Percentiles rank a stretch among this genome's conserved stretches.
Conservation (phyloP, 2,797 vertebrate species). For the Chelon labrosus region DNA sequence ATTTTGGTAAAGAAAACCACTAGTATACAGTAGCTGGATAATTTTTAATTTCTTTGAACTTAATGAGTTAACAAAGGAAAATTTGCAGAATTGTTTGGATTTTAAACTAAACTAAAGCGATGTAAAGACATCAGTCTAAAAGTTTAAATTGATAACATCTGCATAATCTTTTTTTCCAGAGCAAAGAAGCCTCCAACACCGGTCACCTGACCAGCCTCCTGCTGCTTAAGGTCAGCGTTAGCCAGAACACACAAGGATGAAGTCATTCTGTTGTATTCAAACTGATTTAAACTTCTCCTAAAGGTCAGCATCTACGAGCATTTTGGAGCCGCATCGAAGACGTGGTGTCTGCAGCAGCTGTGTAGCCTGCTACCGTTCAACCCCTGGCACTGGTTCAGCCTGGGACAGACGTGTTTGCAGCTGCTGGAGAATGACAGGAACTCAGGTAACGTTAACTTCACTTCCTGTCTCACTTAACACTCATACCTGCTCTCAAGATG, state of each 20-base stretch:
- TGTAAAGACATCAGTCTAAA: background rate
- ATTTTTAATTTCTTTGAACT: no score
- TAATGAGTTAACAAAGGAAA: background rate
- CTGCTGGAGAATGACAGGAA: no score
- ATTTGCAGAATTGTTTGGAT: background rate
- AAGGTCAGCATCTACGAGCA: conserved; percentile 85
- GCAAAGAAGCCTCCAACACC: conserved; percentile 89
- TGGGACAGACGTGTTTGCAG: no score
- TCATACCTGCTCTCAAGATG: no score
- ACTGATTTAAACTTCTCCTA: background rate
- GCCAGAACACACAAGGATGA: background rate
- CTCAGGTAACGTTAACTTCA: no score
- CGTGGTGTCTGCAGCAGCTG: conserved; percentile 87
- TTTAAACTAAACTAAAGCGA: background rate
- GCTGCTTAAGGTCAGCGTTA: conserved; percentile 83
- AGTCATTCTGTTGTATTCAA: background rate
- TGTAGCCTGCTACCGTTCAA: conserved; percentile 91
- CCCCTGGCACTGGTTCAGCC: conserved; percentile 90
- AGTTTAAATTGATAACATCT: background rate
- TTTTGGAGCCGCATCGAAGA: conserved; percentile 73
- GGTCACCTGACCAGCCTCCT: conserved; percentile 91
- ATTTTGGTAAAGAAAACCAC: no score
- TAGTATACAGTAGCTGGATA: no score
- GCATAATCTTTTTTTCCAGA: conserved; percentile 75
- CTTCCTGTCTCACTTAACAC: no score